Evolutionary conservation across 2,113 vertebrate species (phyloP).

Genomic region (Patagioenas fasciata): DNA sequence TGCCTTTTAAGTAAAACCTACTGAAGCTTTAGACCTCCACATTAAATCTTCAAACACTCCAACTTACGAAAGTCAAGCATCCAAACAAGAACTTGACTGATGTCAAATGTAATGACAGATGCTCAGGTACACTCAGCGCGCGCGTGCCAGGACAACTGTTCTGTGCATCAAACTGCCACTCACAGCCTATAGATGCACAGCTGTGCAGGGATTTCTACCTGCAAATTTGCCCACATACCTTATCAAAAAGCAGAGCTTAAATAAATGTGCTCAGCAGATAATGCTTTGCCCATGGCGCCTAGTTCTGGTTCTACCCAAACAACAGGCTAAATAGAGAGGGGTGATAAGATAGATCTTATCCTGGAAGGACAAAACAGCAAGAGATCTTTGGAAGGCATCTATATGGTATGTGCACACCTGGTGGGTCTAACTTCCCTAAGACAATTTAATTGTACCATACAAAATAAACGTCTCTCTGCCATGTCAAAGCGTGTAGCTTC

Average conservation of each 20-base stretch:
- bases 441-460: not conserved
- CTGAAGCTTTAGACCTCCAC: not conserved
- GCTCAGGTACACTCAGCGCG: fast-evolving
- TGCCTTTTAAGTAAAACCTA: not conserved
- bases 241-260: not conserved
- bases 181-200: not conserved
- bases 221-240: not conserved
- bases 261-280: not conserved
- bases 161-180: not conserved
- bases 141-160: not conserved
- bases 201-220: not conserved
- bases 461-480: not conserved
- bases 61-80: conserved; percentile 4
- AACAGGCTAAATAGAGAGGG: fast-evolving
- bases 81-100: not conserved
- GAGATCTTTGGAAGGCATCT: not conserved
- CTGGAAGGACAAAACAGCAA: not conserved
- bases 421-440: not conserved
- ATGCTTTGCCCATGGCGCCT: fast-evolving
- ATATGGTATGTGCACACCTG: not conserved
- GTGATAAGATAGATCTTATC: not conserved
- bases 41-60: not conserved
- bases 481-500: not conserved
- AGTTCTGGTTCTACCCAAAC: not conserved
- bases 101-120: not conserved